Base-by-base conservation (phyloP, 2,888 invertebrate species). In the Cyaniris semiargus region DNA sequence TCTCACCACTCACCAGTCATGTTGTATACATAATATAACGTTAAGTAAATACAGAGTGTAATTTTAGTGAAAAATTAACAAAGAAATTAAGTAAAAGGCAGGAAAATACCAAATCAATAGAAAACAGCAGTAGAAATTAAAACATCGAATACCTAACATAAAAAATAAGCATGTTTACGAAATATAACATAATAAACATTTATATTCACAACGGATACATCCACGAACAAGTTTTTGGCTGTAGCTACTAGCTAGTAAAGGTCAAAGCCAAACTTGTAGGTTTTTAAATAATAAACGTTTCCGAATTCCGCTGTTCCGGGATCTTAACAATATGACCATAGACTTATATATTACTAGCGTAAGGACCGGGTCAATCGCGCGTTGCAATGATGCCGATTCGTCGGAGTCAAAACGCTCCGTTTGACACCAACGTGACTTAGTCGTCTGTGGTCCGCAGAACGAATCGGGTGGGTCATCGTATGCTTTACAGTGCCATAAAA, bases 291-390 rank as follows among this genome's bases (percentile, higher is more conserved):
- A 18, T 48, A 21, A 23, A 58, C 21, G 60, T 23, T 60, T 60
- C 13, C 60, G 13, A 60, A 60, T 60, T 60, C 23, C 60, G 23
- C 23, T 23, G 60, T 60, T 60, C 60, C 60, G 60, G 60, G 60
- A 4, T 60, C 23, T 10, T 23, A 21, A 60, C 13, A 60, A 60
- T 23, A 60, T 60, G 1, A 21, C 10, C n/a, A n/a, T n/a, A n/a
- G n/a, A n/a, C n/a, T n/a, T n/a, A n/a, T n/a, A n/a, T n/a, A n/a
- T n/a, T n/a, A n/a, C n/a, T n/a, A n/a, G n/a, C n/a, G n/a, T n/a
- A n/a, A n/a, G n/a, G n/a, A n/a, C n/a, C n/a, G n/a, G n/a, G n/a
- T n/a, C n/a, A n/a, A n/a, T n/a, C n/a, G n/a, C n/a, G n/a, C n/a
- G n/a, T n/a, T n/a, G n/a, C n/a, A n/a, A n/a, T n/a, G n/a, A n/a